A percentile compares a stretch with the other conserved stretches of the same genome.
These are phyloP conservation scores for Phainopepla nitens DNA, from an alignment of 2,113 vertebrate species.

Conservation along the genomic window DNA sequence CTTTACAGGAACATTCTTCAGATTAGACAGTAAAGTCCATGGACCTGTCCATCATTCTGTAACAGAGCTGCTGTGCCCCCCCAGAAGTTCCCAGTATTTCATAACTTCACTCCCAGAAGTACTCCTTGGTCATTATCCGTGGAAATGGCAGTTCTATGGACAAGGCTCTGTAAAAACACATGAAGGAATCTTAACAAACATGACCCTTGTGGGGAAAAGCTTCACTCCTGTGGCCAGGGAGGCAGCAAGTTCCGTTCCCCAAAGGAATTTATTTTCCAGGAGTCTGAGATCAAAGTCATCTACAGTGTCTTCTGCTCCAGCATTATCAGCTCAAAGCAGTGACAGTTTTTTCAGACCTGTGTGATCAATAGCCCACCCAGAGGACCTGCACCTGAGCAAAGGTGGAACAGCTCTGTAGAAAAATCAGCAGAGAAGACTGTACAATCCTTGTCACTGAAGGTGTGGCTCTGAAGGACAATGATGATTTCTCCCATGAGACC, in stretches of 20 bases:
- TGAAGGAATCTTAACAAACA: neutral
- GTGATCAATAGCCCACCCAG: rapidly evolving
- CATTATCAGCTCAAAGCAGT: neutral
- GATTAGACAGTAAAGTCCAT: neutral
- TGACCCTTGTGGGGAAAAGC: neutral
- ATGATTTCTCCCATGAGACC: neutral
- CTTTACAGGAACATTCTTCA: neutral
- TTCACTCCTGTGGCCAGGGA: neutral
- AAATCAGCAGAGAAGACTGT: neutral
- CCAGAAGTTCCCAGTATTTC: neutral
- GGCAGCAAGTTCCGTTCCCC: neutral
- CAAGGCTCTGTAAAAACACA: rapidly evolving
- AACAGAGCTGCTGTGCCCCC: neutral
- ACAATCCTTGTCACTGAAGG: neutral
- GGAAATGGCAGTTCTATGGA: neutral
- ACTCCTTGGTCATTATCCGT: neutral
- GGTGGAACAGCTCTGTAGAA: neutral
- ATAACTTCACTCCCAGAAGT: neutral
- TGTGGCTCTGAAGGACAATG: neutral
- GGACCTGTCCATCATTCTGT: neutral
- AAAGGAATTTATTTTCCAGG: neutral
- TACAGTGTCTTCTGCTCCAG: neutral
- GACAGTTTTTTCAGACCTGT: neutral
- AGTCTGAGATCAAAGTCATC: neutral
- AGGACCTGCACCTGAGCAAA: neutral